phyloP scores from a whole-genome alignment of 2,888 invertebrate genomes.

The Ormyrus rosae region DNA sequence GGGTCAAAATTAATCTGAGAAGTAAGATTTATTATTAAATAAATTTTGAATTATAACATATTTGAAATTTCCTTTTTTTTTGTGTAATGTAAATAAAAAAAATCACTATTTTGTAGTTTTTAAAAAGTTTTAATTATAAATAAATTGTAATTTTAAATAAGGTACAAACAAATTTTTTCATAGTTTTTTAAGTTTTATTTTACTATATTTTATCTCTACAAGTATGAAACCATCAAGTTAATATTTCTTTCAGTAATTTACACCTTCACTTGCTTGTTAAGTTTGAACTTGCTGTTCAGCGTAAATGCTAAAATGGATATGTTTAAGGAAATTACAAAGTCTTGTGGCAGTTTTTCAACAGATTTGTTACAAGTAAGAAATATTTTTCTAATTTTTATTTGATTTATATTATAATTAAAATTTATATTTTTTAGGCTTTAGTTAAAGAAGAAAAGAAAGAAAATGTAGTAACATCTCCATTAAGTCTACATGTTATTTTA shows the following conservation, averaged over 20 bases:
- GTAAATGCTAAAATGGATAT: conserved; percentile 10
- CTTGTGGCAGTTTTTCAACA: conserved; percentile 51
- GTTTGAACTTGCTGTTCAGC: neutral
- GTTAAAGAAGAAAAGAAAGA: conserved; percentile 40
- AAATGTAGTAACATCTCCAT: conserved; percentile 69
- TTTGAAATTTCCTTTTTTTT: too few relatives aligned
- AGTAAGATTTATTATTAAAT: neutral
- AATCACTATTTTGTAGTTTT: too few relatives aligned
- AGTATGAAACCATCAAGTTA: neutral
- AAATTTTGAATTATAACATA: neutral
- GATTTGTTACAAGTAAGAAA: conserved; percentile 52
- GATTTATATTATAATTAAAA: neutral
- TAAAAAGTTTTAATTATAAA: too few relatives aligned
- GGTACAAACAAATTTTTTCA: too few relatives aligned
- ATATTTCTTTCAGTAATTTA: conserved; percentile 18
- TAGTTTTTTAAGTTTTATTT: too few relatives aligned
- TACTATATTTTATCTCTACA: neutral
- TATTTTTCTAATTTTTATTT: conserved; percentile 4
- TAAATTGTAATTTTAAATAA: too few relatives aligned
- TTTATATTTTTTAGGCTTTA: conserved; percentile 60
- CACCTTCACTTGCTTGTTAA: neutral
- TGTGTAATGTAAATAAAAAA: too few relatives aligned
- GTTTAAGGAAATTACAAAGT: conserved; percentile 36
- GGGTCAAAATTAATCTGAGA: neutral
- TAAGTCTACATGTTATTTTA: conserved; percentile 70